Base-by-base conservation (phyloP, 2,113 vertebrate species). In the Nothoprocta perdicaria region DNA sequence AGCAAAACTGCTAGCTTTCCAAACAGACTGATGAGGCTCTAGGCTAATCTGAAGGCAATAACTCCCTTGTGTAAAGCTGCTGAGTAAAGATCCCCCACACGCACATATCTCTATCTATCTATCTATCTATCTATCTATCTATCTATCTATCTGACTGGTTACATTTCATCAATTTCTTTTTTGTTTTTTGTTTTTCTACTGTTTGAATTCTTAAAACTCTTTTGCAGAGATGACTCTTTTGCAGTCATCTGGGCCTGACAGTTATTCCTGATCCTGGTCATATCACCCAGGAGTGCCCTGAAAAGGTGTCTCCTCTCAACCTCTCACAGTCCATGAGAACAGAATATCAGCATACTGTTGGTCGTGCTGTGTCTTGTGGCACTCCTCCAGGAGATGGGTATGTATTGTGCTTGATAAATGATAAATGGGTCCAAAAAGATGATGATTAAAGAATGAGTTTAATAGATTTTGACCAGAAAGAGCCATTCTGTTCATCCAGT, bases 101-200 rank as follows among this genome's bases (percentile, higher is more conserved):
- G 27, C 50, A 80, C 71, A 52, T 92, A 29, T 38, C 6, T 38
- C 35, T 38, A 38, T n/a, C n/a, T 71, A 88, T 86, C 90, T 87
- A 43, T 43, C 9, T 67, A 88, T 88, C 90, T 85, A n/a, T 38
- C 6, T 38, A 38, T 38, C 35, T 38, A 38, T n/a, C n/a, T 71
- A 88, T 86, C 90, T 87, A 43, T 43, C 9, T 67, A 88, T 88
- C 90, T 85, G 86, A 93, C 94, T 88, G 85, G 76, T 88, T 95
- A 94, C 78, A 72, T 91, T 75, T 93, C 91, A 94, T 77, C 81
- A 71, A 61, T 68, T 89, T 69, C 3, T 65, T 88, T 92, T 89
- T 23, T 67, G 8, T 46, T n/a, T 0, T 5, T 79, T 2, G 6
- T 63, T 84, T 89, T 81, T 72, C 41, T 84, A 0, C 35, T 38